phyloP scores from a whole-genome alignment of 53 echinoderm and acorn worm genomes.

The Astropecten irregularis region DNA sequence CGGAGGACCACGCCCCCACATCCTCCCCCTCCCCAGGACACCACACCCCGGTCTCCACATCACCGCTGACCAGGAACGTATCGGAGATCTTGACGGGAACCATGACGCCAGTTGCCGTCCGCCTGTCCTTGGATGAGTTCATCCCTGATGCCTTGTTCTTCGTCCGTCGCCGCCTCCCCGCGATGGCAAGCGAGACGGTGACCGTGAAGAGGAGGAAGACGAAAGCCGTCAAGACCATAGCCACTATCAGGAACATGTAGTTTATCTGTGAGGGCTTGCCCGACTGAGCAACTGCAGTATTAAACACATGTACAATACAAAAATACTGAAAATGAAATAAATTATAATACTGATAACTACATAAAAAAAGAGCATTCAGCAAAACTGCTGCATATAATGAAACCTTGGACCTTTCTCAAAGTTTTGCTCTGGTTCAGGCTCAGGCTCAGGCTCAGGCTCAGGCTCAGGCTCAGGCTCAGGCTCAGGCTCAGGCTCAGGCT shows the following conservation, averaged over 20 bases:
- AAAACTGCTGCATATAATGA: too few relatives aligned
- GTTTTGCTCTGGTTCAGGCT: not conserved
- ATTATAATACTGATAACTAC: too few relatives aligned
- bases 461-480: slow-evolving; percentile 18
- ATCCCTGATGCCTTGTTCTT: not conserved
- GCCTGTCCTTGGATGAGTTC: not conserved
- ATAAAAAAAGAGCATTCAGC: too few relatives aligned
- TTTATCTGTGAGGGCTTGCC: not conserved
- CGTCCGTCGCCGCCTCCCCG: not conserved
- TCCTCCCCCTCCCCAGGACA: slow-evolving; percentile 13
- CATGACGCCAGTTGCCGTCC: not conserved
- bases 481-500: slow-evolving; percentile 14
- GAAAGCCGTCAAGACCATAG: not conserved
- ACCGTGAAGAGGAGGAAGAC: not conserved
- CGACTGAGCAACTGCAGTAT: not conserved
- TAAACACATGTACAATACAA: not conserved
- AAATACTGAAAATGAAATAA: too few relatives aligned
- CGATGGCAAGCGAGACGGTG: not conserved
- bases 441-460: slow-evolving; percentile 16
- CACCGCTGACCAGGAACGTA: slow-evolving; percentile 19
- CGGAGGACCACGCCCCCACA: not conserved
- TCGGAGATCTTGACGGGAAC: slow-evolving; percentile 12
- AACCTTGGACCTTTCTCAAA: too few relatives aligned
- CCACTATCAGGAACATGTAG: slow-evolving; percentile 3
- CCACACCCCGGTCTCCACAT: slow-evolving; percentile 27